These are phyloP conservation scores for Drosophila barbarae DNA, from an alignment of 2,888 invertebrate genomes.

Conservation along the genomic window DNA sequence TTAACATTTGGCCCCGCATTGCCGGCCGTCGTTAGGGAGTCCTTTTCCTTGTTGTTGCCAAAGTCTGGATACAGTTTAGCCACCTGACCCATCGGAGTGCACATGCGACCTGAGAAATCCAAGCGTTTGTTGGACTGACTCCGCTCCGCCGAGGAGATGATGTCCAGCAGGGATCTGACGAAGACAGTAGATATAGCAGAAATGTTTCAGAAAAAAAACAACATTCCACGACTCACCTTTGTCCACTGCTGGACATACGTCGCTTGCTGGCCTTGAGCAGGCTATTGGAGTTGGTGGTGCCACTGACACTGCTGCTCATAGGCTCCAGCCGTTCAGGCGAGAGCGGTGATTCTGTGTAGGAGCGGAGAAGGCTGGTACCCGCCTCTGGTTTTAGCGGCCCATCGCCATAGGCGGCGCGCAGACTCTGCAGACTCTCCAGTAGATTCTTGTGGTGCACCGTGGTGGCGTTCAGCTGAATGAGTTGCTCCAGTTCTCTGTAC, in stretches of 20 bases:
- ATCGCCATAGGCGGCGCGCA: constrained; percentile 80
- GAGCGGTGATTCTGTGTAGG: constrained; percentile 92
- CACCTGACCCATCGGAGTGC: constrained; percentile 82
- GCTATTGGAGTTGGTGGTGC: constrained; percentile 43
- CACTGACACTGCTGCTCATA: constrained; percentile 30
- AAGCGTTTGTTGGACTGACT: constrained; percentile 80
- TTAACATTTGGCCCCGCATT: constrained; percentile 53
- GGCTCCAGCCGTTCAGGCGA: constrained; percentile 86
- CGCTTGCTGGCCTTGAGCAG: constrained; percentile 69
- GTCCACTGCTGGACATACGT: constrained; percentile 68
- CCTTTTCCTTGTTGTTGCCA: constrained; percentile 77
- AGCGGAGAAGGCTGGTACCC: constrained; percentile 82
- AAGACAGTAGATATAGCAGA: neutral
- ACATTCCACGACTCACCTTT: constrained; percentile 55
- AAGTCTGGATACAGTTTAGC: constrained; percentile 89
- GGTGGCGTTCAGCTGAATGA: constrained; percentile 88
- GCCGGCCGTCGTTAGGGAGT: constrained; percentile 27
- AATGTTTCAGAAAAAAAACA: neutral
- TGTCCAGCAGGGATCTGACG: constrained; percentile 81
- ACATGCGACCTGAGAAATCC: constrained; percentile 85
- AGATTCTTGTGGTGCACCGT: constrained; percentile 89
- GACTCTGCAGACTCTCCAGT: constrained; percentile 88
- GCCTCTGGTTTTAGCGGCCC: constrained; percentile 82
- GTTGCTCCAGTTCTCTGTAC: constrained; percentile 93
- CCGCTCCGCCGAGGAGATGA: constrained; percentile 81